Conservation (phyloP, 1,140 invertebrate genomes). For the Akabosia matsudoensis region DNA sequence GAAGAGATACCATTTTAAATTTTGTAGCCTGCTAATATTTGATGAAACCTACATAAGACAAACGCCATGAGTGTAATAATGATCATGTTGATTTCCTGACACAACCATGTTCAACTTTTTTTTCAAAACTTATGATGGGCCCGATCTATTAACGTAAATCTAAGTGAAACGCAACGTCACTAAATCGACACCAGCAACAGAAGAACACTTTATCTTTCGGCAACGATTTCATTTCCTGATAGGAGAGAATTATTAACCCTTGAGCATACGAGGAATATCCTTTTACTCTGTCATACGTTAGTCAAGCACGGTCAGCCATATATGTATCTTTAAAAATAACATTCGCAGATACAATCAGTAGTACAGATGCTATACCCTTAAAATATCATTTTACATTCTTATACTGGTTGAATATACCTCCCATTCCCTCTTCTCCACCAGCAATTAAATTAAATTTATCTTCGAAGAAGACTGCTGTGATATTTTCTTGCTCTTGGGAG, state of each 20-base stretch:
- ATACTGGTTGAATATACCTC: neutral
- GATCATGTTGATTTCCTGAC: neutral
- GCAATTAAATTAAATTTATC: neutral
- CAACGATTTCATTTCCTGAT: neutral
- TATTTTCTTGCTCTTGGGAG: neutral
- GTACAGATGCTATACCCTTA: too few species aligned
- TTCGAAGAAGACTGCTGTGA: neutral
- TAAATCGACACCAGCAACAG: neutral
- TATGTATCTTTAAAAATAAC: too few species aligned
- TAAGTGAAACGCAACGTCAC: neutral
- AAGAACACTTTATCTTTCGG: neutral
- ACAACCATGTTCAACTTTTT: neutral
- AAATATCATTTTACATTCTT: neutral
- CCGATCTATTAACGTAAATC: neutral
- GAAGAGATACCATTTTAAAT: too few species aligned
- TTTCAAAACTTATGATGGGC: neutral
- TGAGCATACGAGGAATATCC: neutral
- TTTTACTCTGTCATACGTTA: neutral
- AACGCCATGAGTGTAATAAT: neutral
- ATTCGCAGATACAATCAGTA: too few species aligned
- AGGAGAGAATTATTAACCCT: too few species aligned
- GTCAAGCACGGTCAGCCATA: too few species aligned
- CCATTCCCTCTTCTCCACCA: neutral
- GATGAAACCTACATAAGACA: neutral
- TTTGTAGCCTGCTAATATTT: too few species aligned